phyloP scores from a whole-genome alignment of 35 echinoderm and acorn worm species.

The Ophiothrix spiculata region DNA sequence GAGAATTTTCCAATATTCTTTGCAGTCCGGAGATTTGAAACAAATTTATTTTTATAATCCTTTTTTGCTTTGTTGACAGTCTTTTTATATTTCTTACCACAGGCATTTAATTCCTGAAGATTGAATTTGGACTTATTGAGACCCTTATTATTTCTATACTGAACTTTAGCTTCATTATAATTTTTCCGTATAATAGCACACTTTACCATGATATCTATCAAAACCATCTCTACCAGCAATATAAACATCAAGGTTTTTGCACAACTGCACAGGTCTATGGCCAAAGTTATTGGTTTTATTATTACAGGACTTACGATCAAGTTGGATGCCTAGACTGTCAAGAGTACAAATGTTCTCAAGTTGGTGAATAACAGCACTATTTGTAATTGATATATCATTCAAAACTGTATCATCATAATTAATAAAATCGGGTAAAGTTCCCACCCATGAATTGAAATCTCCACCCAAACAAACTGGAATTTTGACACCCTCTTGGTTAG shows the following conservation, averaged over 20 bases:
- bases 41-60: background rate
- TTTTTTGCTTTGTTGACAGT: background rate
- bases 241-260: too few species aligned
- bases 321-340: background rate
- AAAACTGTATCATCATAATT: background rate
- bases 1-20: too few species aligned
- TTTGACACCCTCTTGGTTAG: background rate
- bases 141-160: background rate
- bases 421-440: background rate
- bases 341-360: background rate
- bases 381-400: background rate
- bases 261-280: background rate
- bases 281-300: too few species aligned
- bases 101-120: background rate
- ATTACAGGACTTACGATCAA: background rate
- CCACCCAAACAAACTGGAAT: background rate
- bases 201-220: too few species aligned
- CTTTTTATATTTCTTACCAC: background rate
- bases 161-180: background rate
- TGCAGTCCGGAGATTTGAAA: background rate
- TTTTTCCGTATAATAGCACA: background rate
- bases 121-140: background rate
- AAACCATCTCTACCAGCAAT: too few species aligned
- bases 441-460: background rate
- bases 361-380: background rate